Base-by-base conservation (phyloP, 1,140 invertebrate species). In the Meloidogyne hapla region DNA sequence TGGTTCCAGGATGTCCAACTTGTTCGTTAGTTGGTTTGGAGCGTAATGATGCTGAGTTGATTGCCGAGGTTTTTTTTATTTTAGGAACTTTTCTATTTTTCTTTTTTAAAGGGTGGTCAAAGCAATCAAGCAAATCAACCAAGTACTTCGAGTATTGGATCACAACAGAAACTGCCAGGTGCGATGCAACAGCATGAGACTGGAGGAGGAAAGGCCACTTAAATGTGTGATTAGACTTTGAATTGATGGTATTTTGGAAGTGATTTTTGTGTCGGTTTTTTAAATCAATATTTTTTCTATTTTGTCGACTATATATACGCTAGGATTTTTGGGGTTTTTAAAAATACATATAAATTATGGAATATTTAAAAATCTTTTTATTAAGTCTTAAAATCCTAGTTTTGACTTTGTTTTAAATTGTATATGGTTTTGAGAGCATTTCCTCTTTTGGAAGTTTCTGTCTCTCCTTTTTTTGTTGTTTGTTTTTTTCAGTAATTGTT, bases 31-130 rank as follows among this genome's bases (percentile, higher is more conserved):
- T 77, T n/a, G 83, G 84, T 8, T 68, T 84, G 66, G 84, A 84
- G 72, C 78, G 81, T 15, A 28, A 72, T 18, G 83, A 81, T 64
- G 76, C 76, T n/a, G 83, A 84, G 48, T 69, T 84, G 56, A 72
- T 74, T 64, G 38, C 45, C 26, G 28, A 70, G 61, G 25, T 42
- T 25, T 12, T 69, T 25, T 38, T 69, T 48, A 69, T 38, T 25
- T 23, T 15, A 33, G 9, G 25, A 69, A 40, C 12, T 13, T n/a
- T 25, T 40, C n/a, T n/a, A 3, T 69, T 69, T 23, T 9, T 0
- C 26, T n/a, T n/a, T 69, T 69, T 40, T 76, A 33, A 83, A 85
- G 67, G 79, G 82, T 25, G 83, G 15, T 15, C 70, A 8, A 18
- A 26, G 12, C n/a, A 9, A 62, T 33, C n/a, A n/a, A n/a, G n/a